Evolutionary conservation across 2,888 invertebrate species (phyloP), one percentile per base, ranked within the genome.

Genomic region (Pterobdella sp.): DNA sequence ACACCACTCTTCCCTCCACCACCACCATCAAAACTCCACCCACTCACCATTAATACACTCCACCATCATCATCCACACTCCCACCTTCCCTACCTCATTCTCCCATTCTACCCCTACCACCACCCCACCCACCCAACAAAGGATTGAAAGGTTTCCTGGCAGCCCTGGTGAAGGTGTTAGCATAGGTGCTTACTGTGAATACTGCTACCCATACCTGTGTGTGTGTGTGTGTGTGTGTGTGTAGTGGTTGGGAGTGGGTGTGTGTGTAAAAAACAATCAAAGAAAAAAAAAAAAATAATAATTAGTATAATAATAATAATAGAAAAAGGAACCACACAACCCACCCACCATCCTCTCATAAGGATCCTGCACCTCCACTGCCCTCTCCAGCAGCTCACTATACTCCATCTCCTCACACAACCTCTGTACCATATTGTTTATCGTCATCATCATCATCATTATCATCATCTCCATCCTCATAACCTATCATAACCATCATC

Each of bases 141-240:
- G 92, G 91, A 85, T 92, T 92, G 85, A 92, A 92, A 0, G 91
- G 91, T 81, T 92, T 92, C 80, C 89, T 89, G 67, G 90, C 91
- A 52, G 91, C 91, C 69, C 92, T 83, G 78, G 87, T 90, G 84
- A 84, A 89, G 78, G 87, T 88, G 80, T 85, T 89, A 0, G 90
- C 89, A 84, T 92, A 92, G 37, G 89, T 88, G 74, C 90, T 90
- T 0, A 92, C 91, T 0, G 91, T 90, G 85, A 92, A 92, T 1
- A 91, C 91, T 0, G 90, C 90, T 0, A 92, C 85, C 75, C 89
- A 87, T 0, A 83, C 81, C 84, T 84, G 78, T 0, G 65, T 56
- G 32, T 7, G n/a, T 37, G 36, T 2, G 35, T 42, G 42, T 42
- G 42, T 7, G 10, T 7, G 7, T 7, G 42, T 42, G 42, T 42